Percentiles rank a stretch among this genome's conserved stretches.
Conservation (phyloP, 2,888 invertebrate genomes). For the Hylaea fasciaria region DNA sequence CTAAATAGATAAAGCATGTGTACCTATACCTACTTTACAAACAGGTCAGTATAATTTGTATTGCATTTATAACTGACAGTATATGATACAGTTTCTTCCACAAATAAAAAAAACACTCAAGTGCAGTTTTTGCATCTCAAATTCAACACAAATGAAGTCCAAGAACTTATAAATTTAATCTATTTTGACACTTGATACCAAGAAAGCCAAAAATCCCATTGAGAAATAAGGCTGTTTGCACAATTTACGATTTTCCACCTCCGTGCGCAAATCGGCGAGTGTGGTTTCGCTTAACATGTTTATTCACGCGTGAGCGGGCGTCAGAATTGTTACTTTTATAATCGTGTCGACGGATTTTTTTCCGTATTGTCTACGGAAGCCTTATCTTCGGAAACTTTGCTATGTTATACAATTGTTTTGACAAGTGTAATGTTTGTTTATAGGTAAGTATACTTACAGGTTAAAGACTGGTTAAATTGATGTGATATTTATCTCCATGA, state of each 20-base stretch:
- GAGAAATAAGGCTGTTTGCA: slow-evolving; percentile 40
- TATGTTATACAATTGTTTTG: background rate
- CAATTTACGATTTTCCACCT: slow-evolving; percentile 43
- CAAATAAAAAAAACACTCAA: background rate
- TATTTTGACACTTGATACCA: slow-evolving; percentile 41
- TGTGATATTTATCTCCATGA: no score
- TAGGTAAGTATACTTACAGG: no score
- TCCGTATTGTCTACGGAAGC: slow-evolving; percentile 27
- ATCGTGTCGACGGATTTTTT: slow-evolving; percentile 22
- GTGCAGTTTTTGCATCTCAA: background rate
- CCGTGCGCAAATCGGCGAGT: slow-evolving; percentile 21
- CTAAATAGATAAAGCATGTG: no score
- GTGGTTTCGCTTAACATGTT: slow-evolving; percentile 36
- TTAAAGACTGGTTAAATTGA: no score
- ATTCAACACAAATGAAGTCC: slow-evolving; percentile 4
- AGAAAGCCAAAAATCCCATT: slow-evolving; percentile 25
- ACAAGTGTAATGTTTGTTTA: background rate
- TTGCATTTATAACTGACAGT: no score
- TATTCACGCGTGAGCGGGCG: slow-evolving; percentile 24
- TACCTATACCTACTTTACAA: no score
- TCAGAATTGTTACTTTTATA: slow-evolving; percentile 35
- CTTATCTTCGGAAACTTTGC: background rate
- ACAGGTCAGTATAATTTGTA: no score
- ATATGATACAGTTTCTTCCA: background rate
- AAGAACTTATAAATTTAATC: slow-evolving; percentile 30